Conservation (phyloP, 2,113 vertebrate species). For the Xiphophorus maculatus region DNA sequence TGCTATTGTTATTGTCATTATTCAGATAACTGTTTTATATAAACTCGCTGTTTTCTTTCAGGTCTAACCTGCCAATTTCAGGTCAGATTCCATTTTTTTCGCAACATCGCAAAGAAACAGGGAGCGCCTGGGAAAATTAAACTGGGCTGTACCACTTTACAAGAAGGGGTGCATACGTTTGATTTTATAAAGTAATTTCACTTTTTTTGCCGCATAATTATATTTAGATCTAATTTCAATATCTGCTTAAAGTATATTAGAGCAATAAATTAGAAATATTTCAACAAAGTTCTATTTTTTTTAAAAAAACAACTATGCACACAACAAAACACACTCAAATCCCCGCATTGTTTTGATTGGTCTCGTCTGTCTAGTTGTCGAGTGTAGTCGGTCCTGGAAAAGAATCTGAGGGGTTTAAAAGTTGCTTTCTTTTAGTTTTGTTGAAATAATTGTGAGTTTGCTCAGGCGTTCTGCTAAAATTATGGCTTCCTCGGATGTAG, state of each 20-base stretch:
- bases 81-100: too few relatives aligned
- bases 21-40: too few relatives aligned
- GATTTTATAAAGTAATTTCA: not conserved
- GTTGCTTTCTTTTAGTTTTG: conserved; percentile 8
- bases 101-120: not conserved
- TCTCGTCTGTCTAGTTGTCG: conserved; percentile 64
- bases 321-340: not conserved
- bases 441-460: not conserved
- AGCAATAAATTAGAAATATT: fast-evolving
- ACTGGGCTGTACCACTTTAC: conserved; percentile 50
- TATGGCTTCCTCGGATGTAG: conserved; percentile 80
- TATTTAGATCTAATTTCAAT: fast-evolving
- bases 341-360: conserved; percentile 24
- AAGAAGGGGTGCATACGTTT: not conserved
- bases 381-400: conserved; percentile 16
- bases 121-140: conserved; percentile 32
- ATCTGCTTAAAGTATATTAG: fast-evolving
- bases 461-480: not conserved
- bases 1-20: too few relatives aligned
- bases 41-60: too few relatives aligned
- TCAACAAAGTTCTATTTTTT: not conserved
- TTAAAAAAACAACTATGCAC: not conserved
- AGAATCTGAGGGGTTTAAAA: conserved; percentile 18
- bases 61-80: too few relatives aligned
- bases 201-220: fast-evolving